Percentiles rank a stretch among this genome's conserved stretches.
These are phyloP conservation scores for Pterocles orientalis DNA, from an alignment of 2,113 vertebrate species.

Conservation along the genomic window DNA sequence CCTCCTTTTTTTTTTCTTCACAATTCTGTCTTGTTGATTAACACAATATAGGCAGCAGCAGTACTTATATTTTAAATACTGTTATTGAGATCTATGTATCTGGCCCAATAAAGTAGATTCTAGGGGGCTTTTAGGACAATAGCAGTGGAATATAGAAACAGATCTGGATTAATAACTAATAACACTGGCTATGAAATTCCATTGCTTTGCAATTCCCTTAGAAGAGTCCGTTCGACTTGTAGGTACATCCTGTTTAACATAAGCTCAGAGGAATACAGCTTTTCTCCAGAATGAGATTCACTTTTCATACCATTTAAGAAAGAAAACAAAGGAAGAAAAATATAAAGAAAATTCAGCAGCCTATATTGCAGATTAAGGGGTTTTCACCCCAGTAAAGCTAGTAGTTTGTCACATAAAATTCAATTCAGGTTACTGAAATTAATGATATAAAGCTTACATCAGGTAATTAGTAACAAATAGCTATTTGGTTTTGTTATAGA, in stretches of 20 bases:
- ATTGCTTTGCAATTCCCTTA: neutral
- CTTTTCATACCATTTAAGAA: neutral
- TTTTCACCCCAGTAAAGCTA: neutral
- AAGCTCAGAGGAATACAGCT: neutral
- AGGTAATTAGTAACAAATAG: neutral
- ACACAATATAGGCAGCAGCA: neutral
- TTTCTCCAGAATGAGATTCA: neutral
- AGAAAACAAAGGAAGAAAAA: neutral
- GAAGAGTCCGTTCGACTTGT: neutral
- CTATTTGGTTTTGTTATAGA: neutral
- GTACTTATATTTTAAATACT: neutral
- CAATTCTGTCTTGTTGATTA: neutral
- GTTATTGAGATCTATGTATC: neutral
- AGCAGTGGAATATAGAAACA: neutral
- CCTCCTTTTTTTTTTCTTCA: neutral
- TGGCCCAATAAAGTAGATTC: neutral
- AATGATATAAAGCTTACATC: neutral
- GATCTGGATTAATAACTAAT: neutral
- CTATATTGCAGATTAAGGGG: neutral
- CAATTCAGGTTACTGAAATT: neutral
- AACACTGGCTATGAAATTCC: neutral
- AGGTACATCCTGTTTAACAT: neutral
- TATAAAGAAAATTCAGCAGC: neutral
- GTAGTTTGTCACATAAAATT: neutral
- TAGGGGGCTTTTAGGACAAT: fast-evolving